Conservation (phyloP, 2,888 invertebrate species). For the Phasia obesa region DNA sequence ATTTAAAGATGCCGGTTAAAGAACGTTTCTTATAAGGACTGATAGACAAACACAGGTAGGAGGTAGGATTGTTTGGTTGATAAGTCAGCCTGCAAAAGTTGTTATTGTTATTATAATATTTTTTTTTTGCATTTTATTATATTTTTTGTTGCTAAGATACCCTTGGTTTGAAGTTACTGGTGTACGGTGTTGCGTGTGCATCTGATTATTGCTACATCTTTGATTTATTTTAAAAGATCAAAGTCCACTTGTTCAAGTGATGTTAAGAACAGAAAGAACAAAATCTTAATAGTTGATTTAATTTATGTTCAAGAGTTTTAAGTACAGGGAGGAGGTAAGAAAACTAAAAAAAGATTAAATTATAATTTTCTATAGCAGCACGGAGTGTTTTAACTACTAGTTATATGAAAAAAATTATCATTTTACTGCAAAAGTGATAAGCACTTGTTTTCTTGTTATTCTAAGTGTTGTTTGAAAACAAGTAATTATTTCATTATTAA, state of each 20-base stretch:
- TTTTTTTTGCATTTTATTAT: conserved; percentile 25
- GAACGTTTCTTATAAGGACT: not conserved
- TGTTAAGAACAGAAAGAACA: not conserved
- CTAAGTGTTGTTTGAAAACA: not conserved
- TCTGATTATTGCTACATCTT: conserved; percentile 55
- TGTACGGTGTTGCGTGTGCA: conserved; percentile 31
- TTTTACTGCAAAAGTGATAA: not conserved
- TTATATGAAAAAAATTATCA: not conserved
- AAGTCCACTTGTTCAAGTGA: conserved; percentile 24
- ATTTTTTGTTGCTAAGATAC: not conserved
- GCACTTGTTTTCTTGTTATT: not conserved
- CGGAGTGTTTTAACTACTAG: not conserved
- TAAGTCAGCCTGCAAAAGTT: not conserved
- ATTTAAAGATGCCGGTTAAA: not conserved
- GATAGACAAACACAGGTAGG: not conserved
- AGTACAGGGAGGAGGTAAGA: not conserved
- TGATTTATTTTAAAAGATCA: conserved; percentile 61
- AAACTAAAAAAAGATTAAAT: not conserved
- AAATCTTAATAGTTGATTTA: conserved; percentile 38
- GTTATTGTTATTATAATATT: conserved; percentile 34
- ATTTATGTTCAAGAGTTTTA: not conserved
- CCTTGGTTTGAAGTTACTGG: not conserved
- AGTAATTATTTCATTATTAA: too few species aligned
- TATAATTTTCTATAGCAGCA: not conserved
- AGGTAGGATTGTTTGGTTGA: too few species aligned